Base-by-base conservation (phyloP, 2,797 vertebrate genomes). In the Danio kyathit region DNA sequence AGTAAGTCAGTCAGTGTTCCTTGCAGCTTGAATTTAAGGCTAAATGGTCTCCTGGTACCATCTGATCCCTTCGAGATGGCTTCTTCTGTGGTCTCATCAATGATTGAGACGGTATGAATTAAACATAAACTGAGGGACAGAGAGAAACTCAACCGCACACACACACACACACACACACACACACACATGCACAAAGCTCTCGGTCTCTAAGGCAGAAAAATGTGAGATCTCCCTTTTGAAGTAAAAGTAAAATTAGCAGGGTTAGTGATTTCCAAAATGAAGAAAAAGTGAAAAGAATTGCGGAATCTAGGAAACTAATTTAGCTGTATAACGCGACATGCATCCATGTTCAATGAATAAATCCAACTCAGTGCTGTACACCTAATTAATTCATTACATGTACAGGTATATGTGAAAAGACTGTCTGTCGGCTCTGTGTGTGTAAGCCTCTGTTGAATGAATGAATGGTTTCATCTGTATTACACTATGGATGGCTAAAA, bases 101-200 rank as follows among this genome's bases (percentile, higher is more conserved):
- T 91, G 86, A 94, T 93, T 89, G 84, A 94, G 90, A 89, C 61
- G 0, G 76, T 67, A 64, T 92, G 87, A 91, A 94, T 93, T 91
- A 93, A 90, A 89, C 87, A 94, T 91, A 89, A 86, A 12, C 72
- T 75, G 38, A 74, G 86, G 86, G 85, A 90, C 83, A 70, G 80
- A 84, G 88, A 82, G 81, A 61, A 89, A 88, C 86, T 10, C 8
- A 52, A 16, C 16, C 65, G 71, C 43, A 48, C 59, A 60, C 46
- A n/a, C n/a, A 49, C 46, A 59, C 66, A 72, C 60, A 74, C 40
- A 66, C 54, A 19, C 72, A 12, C 46, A 65, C 67, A 72, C 60
- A 74, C 40, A 69, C 54, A 19, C 16, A 19, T 3, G 3, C 49
- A 67, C 72, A 12, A 12, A 29, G 29, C 29, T 29, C 11, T 41